Evolutionary conservation across 2,113 vertebrate species (phyloP).

Genomic region (Gasterosteus aculeatus): DNA sequence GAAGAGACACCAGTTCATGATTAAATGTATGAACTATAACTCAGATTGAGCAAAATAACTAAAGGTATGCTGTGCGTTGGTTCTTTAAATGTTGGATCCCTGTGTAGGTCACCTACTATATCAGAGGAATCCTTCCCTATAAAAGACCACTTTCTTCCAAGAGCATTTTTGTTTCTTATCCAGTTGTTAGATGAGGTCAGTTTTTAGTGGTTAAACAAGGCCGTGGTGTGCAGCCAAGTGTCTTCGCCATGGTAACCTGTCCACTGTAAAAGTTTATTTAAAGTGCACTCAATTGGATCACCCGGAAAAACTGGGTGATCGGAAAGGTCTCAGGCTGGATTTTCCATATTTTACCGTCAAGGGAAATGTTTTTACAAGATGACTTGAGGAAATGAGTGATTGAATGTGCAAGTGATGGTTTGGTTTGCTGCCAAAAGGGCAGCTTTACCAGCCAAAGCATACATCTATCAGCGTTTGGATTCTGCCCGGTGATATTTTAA

Average conservation of each 20-base stretch:
- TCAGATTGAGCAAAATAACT: not conserved
- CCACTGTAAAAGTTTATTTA: slow-evolving; percentile 25
- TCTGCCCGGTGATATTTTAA: slow-evolving; percentile 34
- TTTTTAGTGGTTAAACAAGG: slow-evolving; percentile 16
- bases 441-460: slow-evolving; percentile 38
- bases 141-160: not conserved
- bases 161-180: not conserved
- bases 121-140: not conserved
- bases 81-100: not conserved
- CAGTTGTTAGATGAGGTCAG: slow-evolving; percentile 17
- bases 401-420: slow-evolving; percentile 12
- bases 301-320: not conserved
- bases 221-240: slow-evolving; percentile 7
- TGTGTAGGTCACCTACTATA: not conserved
- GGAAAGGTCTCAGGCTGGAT: slow-evolving; percentile 13
- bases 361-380: slow-evolving; percentile 22
- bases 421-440: slow-evolving; percentile 51
- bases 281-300: slow-evolving; percentile 1
- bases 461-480: slow-evolving; percentile 44
- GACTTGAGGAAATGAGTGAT: slow-evolving; percentile 30
- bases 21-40: not conserved
- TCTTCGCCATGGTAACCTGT: slow-evolving; percentile 29
- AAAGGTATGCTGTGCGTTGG: not conserved
- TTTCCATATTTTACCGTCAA: slow-evolving; percentile 19
- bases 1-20: not conserved